Conservation (phyloP, 2,113 vertebrate genomes). For the Anarhynchus alexandrinus region DNA sequence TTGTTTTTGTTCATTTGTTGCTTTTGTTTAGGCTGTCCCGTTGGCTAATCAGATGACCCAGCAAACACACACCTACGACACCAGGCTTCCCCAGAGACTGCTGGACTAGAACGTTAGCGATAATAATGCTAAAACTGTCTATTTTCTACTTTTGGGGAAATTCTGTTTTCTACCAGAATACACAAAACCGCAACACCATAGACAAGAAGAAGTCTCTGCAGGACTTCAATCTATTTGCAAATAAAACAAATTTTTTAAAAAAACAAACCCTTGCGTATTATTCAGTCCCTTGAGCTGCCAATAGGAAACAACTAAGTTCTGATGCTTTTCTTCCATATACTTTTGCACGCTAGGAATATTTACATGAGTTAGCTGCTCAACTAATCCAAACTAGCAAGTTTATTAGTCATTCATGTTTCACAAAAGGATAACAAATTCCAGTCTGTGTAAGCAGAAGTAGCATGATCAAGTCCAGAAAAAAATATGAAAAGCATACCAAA, state of each 20-base stretch:
- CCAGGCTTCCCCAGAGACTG: not conserved
- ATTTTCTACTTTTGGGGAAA: not conserved
- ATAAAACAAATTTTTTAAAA: not conserved
- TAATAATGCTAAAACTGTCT: not conserved
- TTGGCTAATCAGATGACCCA: not conserved
- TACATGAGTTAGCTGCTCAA: not conserved
- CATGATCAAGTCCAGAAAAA: not conserved
- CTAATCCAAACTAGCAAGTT: not conserved
- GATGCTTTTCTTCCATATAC: rapidly evolving
- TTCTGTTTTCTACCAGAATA: not conserved
- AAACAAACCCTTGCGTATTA: not conserved
- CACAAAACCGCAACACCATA: not conserved
- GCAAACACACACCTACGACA: not conserved
- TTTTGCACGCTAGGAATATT: not conserved
- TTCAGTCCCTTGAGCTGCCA: not conserved
- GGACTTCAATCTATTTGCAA: not conserved
- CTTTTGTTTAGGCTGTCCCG: not conserved
- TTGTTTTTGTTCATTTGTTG: not conserved
- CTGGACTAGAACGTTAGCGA: not conserved
- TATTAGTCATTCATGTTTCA: not conserved
- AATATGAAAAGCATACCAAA: rapidly evolving
- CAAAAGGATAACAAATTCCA: not conserved
- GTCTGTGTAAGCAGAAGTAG: not conserved
- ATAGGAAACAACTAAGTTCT: not conserved
- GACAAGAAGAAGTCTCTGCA: not conserved